phyloP scores from a whole-genome alignment of 2,888 invertebrate species.

The Aporophyla lueneburgensis region DNA sequence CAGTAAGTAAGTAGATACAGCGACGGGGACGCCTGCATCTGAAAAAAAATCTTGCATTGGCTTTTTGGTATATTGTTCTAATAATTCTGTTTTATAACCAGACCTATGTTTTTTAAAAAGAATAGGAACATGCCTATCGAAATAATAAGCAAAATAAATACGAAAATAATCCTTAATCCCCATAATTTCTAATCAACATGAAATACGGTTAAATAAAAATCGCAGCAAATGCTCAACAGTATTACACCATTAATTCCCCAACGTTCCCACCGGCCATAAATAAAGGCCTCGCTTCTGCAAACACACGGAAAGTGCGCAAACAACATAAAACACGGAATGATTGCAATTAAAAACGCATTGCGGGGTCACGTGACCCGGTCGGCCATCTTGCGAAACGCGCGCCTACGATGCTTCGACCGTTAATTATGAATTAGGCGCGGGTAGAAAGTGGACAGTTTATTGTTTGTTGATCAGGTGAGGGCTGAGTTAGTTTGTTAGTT shows the following conservation, averaged over 20 bases:
- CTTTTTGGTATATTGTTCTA: no score
- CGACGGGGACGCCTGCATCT: not conserved
- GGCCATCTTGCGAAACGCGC: constrained; percentile 83
- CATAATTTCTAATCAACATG: constrained; percentile 52
- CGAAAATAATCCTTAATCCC: not conserved
- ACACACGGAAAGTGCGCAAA: constrained; percentile 87
- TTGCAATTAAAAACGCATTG: constrained; percentile 91
- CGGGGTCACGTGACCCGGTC: constrained; percentile 82
- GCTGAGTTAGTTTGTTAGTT: constrained; percentile 20
- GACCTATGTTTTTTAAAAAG: not conserved
- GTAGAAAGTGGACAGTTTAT: constrained; percentile 59
- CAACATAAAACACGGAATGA: constrained; percentile 91
- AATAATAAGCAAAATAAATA: not conserved
- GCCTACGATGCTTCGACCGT: constrained; percentile 62
- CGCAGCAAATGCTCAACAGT: constrained; percentile 57
- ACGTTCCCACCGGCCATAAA: constrained; percentile 88
- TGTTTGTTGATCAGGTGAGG: constrained; percentile 57
- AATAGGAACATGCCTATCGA: not conserved
- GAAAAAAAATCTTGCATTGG: not conserved
- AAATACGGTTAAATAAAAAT: constrained; percentile 50
- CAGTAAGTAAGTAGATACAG: not conserved
- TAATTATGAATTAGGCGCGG: constrained; percentile 76
- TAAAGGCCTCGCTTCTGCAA: constrained; percentile 85
- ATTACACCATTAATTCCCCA: constrained; percentile 76
- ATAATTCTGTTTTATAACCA: not conserved